Evolutionary conservation across 2,797 vertebrate species (phyloP), one percentile per base, ranked within the genome.

Genomic region (Etheostoma nigrum): DNA sequence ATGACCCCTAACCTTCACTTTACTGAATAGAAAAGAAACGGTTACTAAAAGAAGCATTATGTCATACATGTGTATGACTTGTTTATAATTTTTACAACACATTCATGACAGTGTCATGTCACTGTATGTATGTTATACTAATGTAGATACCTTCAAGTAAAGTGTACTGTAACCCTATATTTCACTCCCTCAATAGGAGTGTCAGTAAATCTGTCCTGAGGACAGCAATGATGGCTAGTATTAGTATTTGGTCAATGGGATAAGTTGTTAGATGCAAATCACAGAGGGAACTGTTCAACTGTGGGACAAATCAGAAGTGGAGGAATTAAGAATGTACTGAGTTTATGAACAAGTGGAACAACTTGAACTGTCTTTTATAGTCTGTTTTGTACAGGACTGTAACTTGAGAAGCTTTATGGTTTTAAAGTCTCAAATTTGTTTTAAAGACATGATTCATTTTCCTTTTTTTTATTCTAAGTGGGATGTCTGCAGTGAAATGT

Each of bases 171-270:
- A 30, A 6, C 30, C 30, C 1, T n/a, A 10, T 25, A 16, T 58
- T 21, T 52, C 25, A 21, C 54, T 47, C 61, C 53, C 36, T 45
- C 25, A 21, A 14, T 16, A 16, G 53, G 58, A 36, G 59, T 47
- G 25, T 69, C 36, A 58, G 57, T 25, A 19, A 65, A 74, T 59
- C 21, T n/a, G 7, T 44, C 58, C 30, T n/a, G 30, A 42, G 14
- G 44, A 54, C 30, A 42, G 30, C 14, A 1, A 52, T 23, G 23
- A 53, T 23, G 21, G 18, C 15, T 36, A 9, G 8, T 23, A 7
- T 36, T 12, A 23, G 2, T 12, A 44, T 44, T 15, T 44, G 42
- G 13, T 44, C 19, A 59, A 21, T 42, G 8, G 9, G 59, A 25
- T 25, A 45, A 4, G 10, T 18, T 47, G 16, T 27, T 27, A 23